A percentile compares a stretch with the other conserved stretches of the same genome.
Evolutionary conservation across 1,140 invertebrate genomes (phyloP).

Genomic region (Brevipalpus yothersi): DNA sequence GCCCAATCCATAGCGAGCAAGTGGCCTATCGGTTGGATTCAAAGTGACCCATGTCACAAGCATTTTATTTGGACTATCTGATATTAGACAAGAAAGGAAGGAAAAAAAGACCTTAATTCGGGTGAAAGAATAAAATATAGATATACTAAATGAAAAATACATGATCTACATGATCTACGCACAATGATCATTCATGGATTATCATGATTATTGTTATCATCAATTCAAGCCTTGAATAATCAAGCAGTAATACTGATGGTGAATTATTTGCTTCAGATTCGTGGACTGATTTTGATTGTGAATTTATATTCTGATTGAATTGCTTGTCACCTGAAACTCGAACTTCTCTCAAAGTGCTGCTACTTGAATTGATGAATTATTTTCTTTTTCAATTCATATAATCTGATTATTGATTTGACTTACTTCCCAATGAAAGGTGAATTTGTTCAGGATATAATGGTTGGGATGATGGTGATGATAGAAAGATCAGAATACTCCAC

Average conservation of each 20-base stretch:
- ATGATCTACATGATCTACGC: no score
- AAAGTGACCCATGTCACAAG: slow-evolving; percentile 72
- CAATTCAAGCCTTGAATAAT: not conserved
- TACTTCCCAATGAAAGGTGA: slow-evolving; percentile 9
- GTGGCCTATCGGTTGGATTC: slow-evolving; percentile 22
- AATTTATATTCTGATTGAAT: no score
- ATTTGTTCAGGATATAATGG: slow-evolving; percentile 3
- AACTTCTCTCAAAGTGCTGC: no score
- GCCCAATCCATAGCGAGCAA: slow-evolving; percentile 35
- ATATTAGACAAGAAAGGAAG: not conserved
- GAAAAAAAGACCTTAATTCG: not conserved
- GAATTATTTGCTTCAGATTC: not conserved
- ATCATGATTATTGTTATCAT: no score
- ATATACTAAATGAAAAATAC: no score
- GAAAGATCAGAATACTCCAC: no score
- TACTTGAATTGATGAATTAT: not conserved
- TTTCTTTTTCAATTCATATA: not conserved
- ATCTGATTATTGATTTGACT: not conserved
- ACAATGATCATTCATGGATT: no score
- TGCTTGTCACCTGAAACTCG: no score
- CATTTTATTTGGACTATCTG: slow-evolving; percentile 31
- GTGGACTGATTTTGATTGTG: no score
- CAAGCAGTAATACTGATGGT: not conserved
- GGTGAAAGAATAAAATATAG: not conserved
- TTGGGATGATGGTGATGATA: no score